These are phyloP conservation scores for Heliconius congener DNA, from an alignment of 1,140 invertebrate genomes.

Conservation along the genomic window DNA sequence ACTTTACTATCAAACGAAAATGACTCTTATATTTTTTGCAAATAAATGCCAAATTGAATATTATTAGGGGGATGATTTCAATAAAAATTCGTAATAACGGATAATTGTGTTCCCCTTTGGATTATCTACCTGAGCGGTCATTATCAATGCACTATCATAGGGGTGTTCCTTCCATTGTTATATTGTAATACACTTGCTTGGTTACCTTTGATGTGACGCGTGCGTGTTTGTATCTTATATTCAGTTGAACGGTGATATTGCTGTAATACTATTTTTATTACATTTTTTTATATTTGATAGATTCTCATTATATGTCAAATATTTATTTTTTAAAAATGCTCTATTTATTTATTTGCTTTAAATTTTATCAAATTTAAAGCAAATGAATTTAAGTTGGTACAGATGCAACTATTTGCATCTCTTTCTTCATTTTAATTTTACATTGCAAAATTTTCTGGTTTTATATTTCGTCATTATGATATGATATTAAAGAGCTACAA, in stretches of 20 bases:
- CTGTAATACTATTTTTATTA: conserved; percentile 19
- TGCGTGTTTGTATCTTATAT: conserved; percentile 37
- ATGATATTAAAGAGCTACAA: background rate
- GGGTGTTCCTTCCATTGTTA: conserved; percentile 30
- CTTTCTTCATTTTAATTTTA: background rate
- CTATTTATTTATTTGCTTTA: no score
- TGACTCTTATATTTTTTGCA: conserved; percentile 21
- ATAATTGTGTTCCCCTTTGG: conserved; percentile 67
- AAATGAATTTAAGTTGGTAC: no score
- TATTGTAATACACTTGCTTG: conserved; percentile 62
- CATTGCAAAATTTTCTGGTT: background rate
- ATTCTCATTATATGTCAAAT: no score
- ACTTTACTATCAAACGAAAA: conserved; percentile 22
- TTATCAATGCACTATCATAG: conserved; percentile 44
- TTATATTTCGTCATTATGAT: background rate
- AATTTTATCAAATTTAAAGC: no score
- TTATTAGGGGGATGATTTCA: conserved; percentile 31
- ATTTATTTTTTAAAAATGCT: no score
- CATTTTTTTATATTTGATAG: background rate
- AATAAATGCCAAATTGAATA: conserved; percentile 28
- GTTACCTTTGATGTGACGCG: conserved; percentile 70
- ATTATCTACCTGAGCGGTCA: conserved; percentile 74
- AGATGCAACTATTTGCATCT: background rate
- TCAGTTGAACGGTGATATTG: background rate
- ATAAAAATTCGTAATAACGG: conserved; percentile 57